A percentile compares a stretch with the other conserved stretches of the same genome.
Evolutionary conservation across 2,797 vertebrate species (phyloP).

Genomic region (Sebastes baramenuke): DNA sequence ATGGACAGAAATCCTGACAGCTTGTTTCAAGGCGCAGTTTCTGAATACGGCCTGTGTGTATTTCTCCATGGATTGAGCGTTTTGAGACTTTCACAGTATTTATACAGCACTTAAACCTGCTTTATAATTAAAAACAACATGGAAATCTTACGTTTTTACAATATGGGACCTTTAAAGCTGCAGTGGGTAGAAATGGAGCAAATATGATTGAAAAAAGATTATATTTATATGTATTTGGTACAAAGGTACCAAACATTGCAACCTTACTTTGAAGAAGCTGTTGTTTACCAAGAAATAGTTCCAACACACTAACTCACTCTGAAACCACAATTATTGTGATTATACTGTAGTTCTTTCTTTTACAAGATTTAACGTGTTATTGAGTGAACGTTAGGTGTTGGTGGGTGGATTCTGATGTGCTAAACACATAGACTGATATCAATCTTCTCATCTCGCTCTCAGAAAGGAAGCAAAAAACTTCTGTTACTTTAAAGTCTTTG

Average conservation of each 20-base stretch:
- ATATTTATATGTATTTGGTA: too few species aligned
- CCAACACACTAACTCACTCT: not conserved
- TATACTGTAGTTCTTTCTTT: not conserved
- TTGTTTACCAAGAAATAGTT: not conserved
- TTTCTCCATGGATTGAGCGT: too few species aligned
- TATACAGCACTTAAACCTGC: too few species aligned
- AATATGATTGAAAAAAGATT: too few species aligned
- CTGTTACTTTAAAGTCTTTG: not conserved
- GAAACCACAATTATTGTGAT: not conserved
- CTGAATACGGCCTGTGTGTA: too few species aligned
- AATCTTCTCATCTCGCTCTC: conserved; percentile 23
- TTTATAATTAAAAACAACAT: too few species aligned
- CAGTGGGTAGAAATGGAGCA: too few species aligned
- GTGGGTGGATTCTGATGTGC: not conserved
- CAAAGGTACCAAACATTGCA: not conserved
- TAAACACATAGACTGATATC: conserved; percentile 12
- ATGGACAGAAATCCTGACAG: too few species aligned
- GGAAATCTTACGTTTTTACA: too few species aligned
- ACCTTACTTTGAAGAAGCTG: not conserved
- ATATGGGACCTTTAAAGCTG: too few species aligned
- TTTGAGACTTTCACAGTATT: too few species aligned
- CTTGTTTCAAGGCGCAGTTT: too few species aligned
- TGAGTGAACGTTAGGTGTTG: not conserved
- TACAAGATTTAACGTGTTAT: not conserved
- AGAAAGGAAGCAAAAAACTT: not conserved